Evolutionary conservation across 2,113 vertebrate species (phyloP).

Genomic region (Procavia capensis): DNA sequence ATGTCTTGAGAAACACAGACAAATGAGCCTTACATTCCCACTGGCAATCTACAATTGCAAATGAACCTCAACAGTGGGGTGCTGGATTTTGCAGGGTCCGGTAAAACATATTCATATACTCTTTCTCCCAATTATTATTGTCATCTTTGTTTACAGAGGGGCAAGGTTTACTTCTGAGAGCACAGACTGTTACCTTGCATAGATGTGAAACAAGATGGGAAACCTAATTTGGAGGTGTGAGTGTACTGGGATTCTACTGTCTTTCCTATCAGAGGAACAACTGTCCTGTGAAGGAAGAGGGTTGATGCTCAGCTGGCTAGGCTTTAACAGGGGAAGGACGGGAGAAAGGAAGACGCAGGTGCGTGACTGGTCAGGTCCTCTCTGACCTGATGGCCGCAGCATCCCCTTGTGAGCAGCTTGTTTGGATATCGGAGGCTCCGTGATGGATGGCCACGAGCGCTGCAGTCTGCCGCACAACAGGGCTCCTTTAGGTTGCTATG

Average conservation of each 20-base stretch:
- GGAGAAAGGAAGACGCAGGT: not conserved
- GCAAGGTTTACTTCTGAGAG: not conserved
- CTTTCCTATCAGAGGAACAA: not conserved
- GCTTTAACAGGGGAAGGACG: not conserved
- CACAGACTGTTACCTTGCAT: not conserved
- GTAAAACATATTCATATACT: not conserved
- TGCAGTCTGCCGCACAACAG: not conserved
- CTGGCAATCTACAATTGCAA: not conserved
- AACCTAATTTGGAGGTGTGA: not conserved
- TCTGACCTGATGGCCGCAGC: not conserved
- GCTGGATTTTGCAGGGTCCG: not conserved
- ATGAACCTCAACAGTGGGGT: accelerated
- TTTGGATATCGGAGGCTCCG: not conserved
- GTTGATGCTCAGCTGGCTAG: not conserved
- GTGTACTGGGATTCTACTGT: not conserved
- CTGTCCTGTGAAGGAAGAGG: not conserved
- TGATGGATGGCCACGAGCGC: slow-evolving; percentile 32
- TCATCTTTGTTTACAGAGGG: slow-evolving; percentile 29
- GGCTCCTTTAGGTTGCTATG: slow-evolving; percentile 68
- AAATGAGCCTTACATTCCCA: slow-evolving; percentile 19
- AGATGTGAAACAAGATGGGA: not conserved
- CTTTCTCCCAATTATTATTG: not conserved
- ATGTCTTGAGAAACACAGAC: not conserved
- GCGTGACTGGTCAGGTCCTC: not conserved
- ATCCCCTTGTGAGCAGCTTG: accelerated